Conservation (phyloP, 2,797 vertebrate species). For the Schizopygopsis malacanthus region DNA sequence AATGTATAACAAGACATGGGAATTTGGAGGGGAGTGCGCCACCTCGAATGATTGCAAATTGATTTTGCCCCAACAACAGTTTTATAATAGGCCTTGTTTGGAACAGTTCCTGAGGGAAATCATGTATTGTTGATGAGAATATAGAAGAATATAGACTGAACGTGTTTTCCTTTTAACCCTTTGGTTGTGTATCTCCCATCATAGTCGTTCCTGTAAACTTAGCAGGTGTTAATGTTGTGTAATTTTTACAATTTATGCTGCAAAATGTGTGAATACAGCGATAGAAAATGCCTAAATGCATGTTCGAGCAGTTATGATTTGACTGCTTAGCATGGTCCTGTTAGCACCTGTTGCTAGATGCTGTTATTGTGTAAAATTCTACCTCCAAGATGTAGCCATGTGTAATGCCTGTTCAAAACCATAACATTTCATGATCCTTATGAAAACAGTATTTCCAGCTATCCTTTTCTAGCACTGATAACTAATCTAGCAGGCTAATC, state of each 20-base stretch:
- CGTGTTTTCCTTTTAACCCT: neutral
- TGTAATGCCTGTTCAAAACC: neutral
- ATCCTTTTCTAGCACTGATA: neutral
- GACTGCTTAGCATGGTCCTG: neutral
- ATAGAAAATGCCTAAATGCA: neutral
- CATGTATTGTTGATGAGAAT: conserved; percentile 35
- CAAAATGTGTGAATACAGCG: neutral
- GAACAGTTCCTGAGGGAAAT: conserved; percentile 24
- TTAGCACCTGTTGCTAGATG: conserved; percentile 11
- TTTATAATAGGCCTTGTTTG: conserved; percentile 25
- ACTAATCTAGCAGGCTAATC: neutral
- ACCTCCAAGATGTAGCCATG: neutral
- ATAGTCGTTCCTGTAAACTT: neutral
- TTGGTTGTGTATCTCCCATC: neutral
- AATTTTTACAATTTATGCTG: too few species aligned
- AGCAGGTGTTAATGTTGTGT: neutral
- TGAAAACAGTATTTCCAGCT: neutral
- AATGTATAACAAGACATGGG: conserved; percentile 36
- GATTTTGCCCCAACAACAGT: conserved; percentile 43
- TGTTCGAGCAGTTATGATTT: neutral
- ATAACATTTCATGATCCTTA: neutral
- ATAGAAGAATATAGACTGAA: neutral
- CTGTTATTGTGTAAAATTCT: neutral
- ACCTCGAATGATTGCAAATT: conserved; percentile 45
- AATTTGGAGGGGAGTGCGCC: conserved; percentile 11